A percentile compares a stretch with the other conserved stretches of the same genome.
Evolutionary conservation across 2,113 vertebrate genomes (phyloP).

Genomic region (Chamaetylas fuelleborni): DNA sequence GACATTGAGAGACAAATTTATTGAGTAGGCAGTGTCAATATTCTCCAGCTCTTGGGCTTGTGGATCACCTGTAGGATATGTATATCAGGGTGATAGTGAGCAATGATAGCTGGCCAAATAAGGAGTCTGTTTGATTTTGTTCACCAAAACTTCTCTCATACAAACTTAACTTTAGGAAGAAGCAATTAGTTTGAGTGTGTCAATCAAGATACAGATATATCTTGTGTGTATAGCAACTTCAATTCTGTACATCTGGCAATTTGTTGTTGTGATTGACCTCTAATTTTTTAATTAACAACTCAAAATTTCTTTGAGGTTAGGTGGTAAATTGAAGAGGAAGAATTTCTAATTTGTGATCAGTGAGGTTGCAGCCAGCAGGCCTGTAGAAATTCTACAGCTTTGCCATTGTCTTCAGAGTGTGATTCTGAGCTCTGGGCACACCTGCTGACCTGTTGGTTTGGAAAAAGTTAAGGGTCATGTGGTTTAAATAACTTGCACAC

Average conservation of each 20-base stretch:
- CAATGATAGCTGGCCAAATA: not conserved
- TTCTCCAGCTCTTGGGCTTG: not conserved
- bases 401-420: not conserved
- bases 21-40: not conserved
- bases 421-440: not conserved
- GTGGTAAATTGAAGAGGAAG: not conserved
- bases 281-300: not conserved
- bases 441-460: fast-evolving
- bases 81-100: not conserved
- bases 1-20: not conserved
- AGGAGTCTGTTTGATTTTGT: not conserved
- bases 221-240: not conserved
- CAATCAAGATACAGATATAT: not conserved
- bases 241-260: not conserved
- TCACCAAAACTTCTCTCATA: not conserved
- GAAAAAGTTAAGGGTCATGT: not conserved
- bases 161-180: not conserved
- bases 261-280: not conserved
- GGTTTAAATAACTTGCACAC: not conserved
- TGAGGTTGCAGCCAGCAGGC: not conserved
- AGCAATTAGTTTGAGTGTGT: not conserved
- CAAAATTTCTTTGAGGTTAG: not conserved
- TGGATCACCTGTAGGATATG: not conserved
- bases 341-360: not conserved
- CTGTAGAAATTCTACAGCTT: fast-evolving